These are phyloP conservation scores for Perdita meconis DNA, from an alignment of 2,888 invertebrate genomes.

Conservation along the genomic window DNA sequence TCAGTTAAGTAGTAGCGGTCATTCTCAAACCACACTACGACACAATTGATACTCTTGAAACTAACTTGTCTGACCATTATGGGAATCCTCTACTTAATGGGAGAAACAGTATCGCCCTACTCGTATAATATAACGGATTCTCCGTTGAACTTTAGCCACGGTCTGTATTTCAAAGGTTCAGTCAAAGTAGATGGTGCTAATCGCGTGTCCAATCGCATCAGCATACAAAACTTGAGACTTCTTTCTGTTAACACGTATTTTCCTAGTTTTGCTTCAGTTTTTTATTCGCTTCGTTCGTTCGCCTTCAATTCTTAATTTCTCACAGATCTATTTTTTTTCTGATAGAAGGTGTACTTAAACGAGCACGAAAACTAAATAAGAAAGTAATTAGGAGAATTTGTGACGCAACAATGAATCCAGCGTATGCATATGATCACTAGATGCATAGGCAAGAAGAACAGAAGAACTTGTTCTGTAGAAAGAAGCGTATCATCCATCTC, in stretches of 20 bases:
- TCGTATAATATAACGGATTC: slow-evolving; percentile 29
- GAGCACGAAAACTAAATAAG: no score
- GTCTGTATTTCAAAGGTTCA: slow-evolving; percentile 16
- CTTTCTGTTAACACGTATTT: slow-evolving; percentile 23
- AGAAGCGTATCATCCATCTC: slow-evolving; percentile 33
- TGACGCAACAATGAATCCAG: no score
- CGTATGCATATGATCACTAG: no score
- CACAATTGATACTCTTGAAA: slow-evolving; percentile 24
- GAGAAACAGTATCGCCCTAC: slow-evolving; percentile 16
- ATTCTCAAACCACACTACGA: not conserved
- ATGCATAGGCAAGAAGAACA: not conserved
- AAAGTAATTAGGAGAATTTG: no score
- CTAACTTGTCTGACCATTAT: slow-evolving; percentile 37
- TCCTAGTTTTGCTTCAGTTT: not conserved
- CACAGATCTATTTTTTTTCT: no score
- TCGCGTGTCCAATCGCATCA: slow-evolving; percentile 41
- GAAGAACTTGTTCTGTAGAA: not conserved
- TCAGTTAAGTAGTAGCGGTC: not conserved
- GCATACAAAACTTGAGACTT: slow-evolving; percentile 28
- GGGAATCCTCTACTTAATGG: slow-evolving; percentile 21
- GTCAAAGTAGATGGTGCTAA: slow-evolving; percentile 40
- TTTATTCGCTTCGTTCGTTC: slow-evolving; percentile 5
- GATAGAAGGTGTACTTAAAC: no score
- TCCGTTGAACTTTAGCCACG: slow-evolving; percentile 34
- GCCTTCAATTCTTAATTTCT: not conserved